Base-by-base conservation (phyloP, 2,113 vertebrate species). In the Melanotaenia duboulayi region DNA sequence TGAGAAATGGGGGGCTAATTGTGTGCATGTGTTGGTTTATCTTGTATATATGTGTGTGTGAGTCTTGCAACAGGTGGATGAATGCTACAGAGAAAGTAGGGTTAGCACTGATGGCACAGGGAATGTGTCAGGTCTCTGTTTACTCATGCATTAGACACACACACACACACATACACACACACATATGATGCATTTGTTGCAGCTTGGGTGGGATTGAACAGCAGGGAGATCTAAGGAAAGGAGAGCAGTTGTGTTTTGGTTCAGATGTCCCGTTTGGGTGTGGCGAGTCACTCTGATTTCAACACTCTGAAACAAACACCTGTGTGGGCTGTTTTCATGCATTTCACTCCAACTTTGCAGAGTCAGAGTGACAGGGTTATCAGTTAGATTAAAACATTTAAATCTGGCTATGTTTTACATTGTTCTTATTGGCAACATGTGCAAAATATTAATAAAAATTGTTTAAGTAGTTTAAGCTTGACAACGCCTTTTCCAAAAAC, bases 121-220 rank as follows among this genome's bases (percentile, higher is more conserved):
- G 81, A 84, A 90, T 87, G 78, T 84, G 82, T 91, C 79, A 83
- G 75, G 86, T 87, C 71, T 88, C 52, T 89, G 86, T 91, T 90
- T 85, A 83, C 82, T 73, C 73, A 71, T 81, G 77, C 25, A 46
- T 73, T 83, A 65, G 76, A 78, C 76, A 62, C 79, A 79, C 82
- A 78, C 85, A 75, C 50, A 82, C 59, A 65, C 58, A 74, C 52
- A 70, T 59, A 71, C 57, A 70, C 81, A 81, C 72, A 61, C 66
- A 57, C 66, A 62, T 52, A 37, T 44, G 46, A 55, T 85, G 76
- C 90, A 87, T 88, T 86, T 91, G 90, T 77, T 78, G 75, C 89
- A 70, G 79, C 84, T 51, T 92, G 92, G 90, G 91, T 92, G 92
- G 87, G 89, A 90, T 85, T 22, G 78, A 84, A 77, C 89, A 90